Evolutionary conservation across 2,888 invertebrate species (phyloP).

Genomic region (Leptogaster cylindrica): DNA sequence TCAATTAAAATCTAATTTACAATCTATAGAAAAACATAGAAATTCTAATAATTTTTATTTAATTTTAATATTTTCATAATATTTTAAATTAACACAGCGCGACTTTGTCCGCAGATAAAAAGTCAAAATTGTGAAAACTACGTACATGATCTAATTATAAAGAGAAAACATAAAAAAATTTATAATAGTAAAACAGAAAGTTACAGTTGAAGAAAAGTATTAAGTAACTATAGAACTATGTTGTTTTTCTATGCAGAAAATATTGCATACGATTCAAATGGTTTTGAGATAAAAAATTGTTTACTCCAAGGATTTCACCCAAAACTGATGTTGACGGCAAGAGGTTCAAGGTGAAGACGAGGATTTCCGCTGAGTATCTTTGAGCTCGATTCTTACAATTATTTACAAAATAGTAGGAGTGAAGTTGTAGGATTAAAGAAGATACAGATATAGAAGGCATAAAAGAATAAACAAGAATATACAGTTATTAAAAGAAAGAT

Average conservation of each 20-base stretch:
- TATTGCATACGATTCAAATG: not conserved
- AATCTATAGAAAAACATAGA: conserved; percentile 47
- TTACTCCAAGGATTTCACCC: not conserved
- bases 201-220: conserved; percentile 16
- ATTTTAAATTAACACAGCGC: conserved; percentile 62
- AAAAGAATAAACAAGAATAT: conserved; percentile 6
- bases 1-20: not conserved
- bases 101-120: conserved; percentile 53
- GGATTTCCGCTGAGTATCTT: conserved; percentile 18
- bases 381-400: conserved; percentile 25
- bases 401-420: conserved; percentile 27
- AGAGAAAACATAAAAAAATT: too few relatives aligned
- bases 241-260: too few relatives aligned
- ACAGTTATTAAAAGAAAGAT: not conserved
- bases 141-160: conserved; percentile 41
- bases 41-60: conserved; percentile 47
- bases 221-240: conserved; percentile 22
- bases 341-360: conserved; percentile 5
- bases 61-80: conserved; percentile 48
- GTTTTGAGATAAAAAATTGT: not conserved
- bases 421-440: conserved; percentile 8
- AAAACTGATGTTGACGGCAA: conserved; percentile 25
- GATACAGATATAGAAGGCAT: not conserved
- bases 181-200: conserved; percentile 31
- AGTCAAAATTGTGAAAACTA: conserved; percentile 34